Percentiles rank a stretch among this genome's conserved stretches.
Conservation (phyloP, 2,113 vertebrate genomes). For the Arvicanthis niloticus region DNA sequence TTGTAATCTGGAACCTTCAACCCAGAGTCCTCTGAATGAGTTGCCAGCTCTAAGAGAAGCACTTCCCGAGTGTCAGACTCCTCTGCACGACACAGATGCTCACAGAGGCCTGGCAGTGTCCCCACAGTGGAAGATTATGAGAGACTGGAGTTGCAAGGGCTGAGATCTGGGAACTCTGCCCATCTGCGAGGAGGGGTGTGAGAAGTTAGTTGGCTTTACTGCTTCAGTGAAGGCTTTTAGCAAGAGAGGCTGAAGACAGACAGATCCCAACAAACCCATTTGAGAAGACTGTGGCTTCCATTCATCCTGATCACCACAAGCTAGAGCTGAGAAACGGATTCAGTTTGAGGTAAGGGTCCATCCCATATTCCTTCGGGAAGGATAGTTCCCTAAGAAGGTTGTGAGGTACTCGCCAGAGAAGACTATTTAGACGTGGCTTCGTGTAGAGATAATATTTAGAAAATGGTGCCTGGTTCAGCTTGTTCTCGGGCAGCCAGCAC, state of each 20-base stretch:
- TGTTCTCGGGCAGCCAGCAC: too few relatives aligned
- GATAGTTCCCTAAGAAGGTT: not conserved
- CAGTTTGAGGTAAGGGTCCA: not conserved
- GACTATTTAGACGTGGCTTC: not conserved
- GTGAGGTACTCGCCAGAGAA: not conserved
- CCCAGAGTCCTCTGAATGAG: not conserved
- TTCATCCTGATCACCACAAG: not conserved
- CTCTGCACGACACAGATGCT: not conserved
- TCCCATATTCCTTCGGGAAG: not conserved
- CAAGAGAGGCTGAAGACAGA: not conserved
- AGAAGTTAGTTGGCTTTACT: not conserved
- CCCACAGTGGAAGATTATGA: not conserved
- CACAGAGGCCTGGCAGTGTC: not conserved
- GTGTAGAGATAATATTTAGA: too few relatives aligned
- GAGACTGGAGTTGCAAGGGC: not conserved
- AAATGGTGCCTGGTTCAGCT: too few relatives aligned
- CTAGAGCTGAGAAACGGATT: conserved; percentile 19
- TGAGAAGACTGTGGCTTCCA: not conserved
- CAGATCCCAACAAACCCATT: not conserved
- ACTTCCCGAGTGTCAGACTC: not conserved
- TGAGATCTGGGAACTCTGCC: not conserved
- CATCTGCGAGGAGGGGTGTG: not conserved
- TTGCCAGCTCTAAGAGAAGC: not conserved
- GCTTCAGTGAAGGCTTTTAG: not conserved
- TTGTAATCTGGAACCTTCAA: conserved; percentile 15